Conservation (phyloP, 1,140 invertebrate genomes). For the Lucilia cuprina region DNA sequence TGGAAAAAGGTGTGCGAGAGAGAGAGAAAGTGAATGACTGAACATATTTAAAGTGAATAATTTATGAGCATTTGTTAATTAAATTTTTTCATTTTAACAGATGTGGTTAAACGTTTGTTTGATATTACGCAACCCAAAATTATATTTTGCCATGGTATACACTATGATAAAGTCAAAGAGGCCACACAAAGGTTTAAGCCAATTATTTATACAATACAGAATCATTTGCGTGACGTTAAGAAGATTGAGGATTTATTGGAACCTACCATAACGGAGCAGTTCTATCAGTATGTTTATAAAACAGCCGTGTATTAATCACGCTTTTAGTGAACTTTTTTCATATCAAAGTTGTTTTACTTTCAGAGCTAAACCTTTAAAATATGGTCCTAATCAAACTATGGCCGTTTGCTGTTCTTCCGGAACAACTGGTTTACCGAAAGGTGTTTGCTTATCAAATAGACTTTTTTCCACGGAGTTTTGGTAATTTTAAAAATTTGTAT, state of each 20-base stretch:
- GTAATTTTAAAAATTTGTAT: not conserved
- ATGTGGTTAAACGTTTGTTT: conserved; percentile 42
- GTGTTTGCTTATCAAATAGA: conserved; percentile 70
- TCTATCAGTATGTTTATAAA: conserved; percentile 46
- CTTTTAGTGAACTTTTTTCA: no score
- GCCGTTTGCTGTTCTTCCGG: conserved; percentile 69
- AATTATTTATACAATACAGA: conserved; percentile 48
- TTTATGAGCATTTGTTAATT: not conserved
- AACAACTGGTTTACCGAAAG: conserved; percentile 80
- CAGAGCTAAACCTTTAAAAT: conserved; percentile 44
- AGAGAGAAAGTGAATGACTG: not conserved
- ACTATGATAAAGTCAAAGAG: conserved; percentile 49
- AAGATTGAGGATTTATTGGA: conserved; percentile 47
- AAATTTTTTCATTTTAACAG: not conserved
- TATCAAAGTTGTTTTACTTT: no score
- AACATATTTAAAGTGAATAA: not conserved
- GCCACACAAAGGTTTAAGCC: conserved; percentile 48
- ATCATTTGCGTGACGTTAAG: conserved; percentile 42
- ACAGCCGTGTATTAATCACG: no score
- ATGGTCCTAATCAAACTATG: conserved; percentile 47
- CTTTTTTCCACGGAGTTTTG: not conserved
- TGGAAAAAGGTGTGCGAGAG: conserved; percentile 46
- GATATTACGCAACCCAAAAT: conserved; percentile 47
- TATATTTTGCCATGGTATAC: conserved; percentile 53
- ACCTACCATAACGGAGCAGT: conserved; percentile 44